Base-by-base conservation (phyloP, 1,140 invertebrate genomes). In the Macrotrachela quadricornifera region DNA sequence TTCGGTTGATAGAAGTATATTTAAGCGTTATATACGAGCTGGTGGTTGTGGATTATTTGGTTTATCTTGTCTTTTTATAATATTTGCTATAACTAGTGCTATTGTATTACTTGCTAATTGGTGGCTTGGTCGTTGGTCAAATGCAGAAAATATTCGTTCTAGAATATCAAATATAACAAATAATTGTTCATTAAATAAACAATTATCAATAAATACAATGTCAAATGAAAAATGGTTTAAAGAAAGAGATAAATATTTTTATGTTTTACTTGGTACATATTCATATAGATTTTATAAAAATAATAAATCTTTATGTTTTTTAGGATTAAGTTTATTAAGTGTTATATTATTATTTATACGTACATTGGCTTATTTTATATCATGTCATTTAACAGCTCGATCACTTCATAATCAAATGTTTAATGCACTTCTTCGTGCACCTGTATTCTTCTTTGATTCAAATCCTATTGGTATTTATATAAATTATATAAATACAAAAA, bases 121-220 rank as follows among this genome's bases (percentile, higher is more conserved):
- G 61, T 86, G 82, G 76, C 70, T 84, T 0, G 79, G 79, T 57
- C 78, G 75, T 54, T 86, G 83, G 84, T 66, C 68, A 59, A 59
- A 12, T 18, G 12, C 16, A 1, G 8, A 18, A 18, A 1, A 17
- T 30, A n/a, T 1, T 43, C 13, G 11, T 21, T 30, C 36, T 17
- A 36, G 15, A 30, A n/a, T 21, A 9, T 30, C 30, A 18, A 6
- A 30, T 30, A 21, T n/a, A 4, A 43, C 37, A 49, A 39, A 14
- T 49, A 39, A 21, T 39, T 30, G 8, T 43, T 30, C 14, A 15
- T 43, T 43, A n/a, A 51, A 30, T 30, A 42, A 41, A 37, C 12
- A 30, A 1, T 37, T 10, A 38, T 41, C 44, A 51, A 42, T 44
- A 6, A n/a, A 16, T 12, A 18, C 38, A n/a, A 51, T 51, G 49